Evolutionary conservation across 2,797 vertebrate species (phyloP), one percentile per base, ranked within the genome.

Genomic region (Gadopsis marmoratus): DNA sequence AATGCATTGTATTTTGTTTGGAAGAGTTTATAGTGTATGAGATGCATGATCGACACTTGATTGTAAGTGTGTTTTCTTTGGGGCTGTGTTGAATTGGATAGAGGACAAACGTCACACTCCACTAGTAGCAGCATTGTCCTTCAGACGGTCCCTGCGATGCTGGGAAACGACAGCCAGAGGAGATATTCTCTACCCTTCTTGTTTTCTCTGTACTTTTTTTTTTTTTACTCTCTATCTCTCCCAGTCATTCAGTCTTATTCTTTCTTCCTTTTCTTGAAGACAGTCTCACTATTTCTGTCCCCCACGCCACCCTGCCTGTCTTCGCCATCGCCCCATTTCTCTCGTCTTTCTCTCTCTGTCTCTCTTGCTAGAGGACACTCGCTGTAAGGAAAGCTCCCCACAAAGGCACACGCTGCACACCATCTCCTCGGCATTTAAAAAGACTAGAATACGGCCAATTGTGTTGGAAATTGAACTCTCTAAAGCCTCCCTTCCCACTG

Each of bases 401-500:
- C 94, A 95, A 95, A 94, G 91, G 92, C 88, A 33, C 85, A 74
- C 55, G 66, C 87, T 83, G 93, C 91, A 92, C 90, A 94, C 91
- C 94, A 92, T 95, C 93, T 94, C 88, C 87, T 89, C 94, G 95
- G 94, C 94, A 94, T 95, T 96, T 95, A 94, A 93, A 93, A 91
- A 90, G 88, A 92, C 91, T 90, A 94, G 94, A 95, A 95, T 95
- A 92, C 92, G 84, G 93, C 91, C 91, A 94, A 96, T 95, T 96
- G 95, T 95, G 94, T 93, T 95, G 94, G 94, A 95, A 96, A 95
- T 95, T 95, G 95, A 96, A 95, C 95, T 95, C 92, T 95, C 92
- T 88, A 92, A 95, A 95, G 94, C 94, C 91, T 94, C 88, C 91
- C 88, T 88, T 94, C 91, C 94, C 86, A 58, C 89, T 87, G 93